These are phyloP conservation scores for Hipposideros armiger DNA, from an alignment of 2,113 vertebrate genomes.

Conservation along the genomic window DNA sequence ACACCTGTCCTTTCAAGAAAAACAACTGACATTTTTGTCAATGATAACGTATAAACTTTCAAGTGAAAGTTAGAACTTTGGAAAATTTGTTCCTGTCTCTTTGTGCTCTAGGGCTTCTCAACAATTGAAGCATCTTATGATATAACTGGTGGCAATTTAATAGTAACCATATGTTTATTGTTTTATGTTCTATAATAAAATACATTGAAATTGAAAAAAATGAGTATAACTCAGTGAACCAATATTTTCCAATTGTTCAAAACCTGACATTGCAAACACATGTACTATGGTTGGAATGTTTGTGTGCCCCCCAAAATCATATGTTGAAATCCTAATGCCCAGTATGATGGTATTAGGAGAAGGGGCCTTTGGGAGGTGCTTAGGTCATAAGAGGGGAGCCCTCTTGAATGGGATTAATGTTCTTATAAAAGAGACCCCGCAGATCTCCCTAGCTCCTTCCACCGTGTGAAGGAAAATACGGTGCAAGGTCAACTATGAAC, in stretches of 20 bases:
- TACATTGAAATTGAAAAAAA: background rate
- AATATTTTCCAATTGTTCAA: background rate
- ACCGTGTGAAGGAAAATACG: background rate
- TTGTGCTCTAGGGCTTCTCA: background rate
- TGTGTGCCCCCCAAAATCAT: background rate
- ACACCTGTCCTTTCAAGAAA: background rate
- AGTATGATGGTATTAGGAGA: background rate
- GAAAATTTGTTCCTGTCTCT: background rate
- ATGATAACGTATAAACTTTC: background rate
- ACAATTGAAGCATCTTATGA: background rate
- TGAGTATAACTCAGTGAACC: background rate
- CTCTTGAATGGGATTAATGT: background rate
- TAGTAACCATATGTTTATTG: background rate
- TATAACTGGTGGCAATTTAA: background rate
- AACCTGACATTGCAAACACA: background rate
- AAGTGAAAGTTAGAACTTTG: background rate
- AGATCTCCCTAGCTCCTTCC: background rate
- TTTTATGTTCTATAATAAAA: background rate
- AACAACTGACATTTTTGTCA: background rate
- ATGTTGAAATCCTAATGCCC: background rate
- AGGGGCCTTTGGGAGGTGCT: background rate
- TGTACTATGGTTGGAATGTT: background rate
- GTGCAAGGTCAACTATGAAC: background rate
- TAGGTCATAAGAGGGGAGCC: background rate
- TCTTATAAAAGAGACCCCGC: background rate